Evolutionary conservation across 2,797 vertebrate genomes (phyloP), one percentile per base, ranked within the genome.

Genomic region (Pseudochaenichthys georgianus): DNA sequence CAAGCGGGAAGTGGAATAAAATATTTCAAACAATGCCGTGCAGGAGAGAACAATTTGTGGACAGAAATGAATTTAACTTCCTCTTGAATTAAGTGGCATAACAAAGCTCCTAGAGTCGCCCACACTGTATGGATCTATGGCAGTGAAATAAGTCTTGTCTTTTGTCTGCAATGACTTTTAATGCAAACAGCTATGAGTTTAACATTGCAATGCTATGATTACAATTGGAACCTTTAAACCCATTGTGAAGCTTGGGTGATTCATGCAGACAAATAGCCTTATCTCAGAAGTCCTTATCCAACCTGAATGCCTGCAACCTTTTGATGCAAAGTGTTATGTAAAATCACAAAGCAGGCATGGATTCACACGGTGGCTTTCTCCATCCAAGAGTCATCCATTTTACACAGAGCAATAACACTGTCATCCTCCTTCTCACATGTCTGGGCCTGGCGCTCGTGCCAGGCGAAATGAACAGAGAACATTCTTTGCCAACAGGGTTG

Each of bases 401-500:
- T 57, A 61, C 55, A 19, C 63, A 15, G 28, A 80, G 82, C 64
- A 81, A 83, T 81, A 73, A 70, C 31, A 45, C 47, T 57, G 78
- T 77, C 59, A 17, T 66, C 63, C 10, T 65, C 75, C 59, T 53
- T 38, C 55, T 78, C 59, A 63, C 78, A 75, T 81, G 63, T 83
- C 52, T 3, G 67, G 34, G 19, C 55, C n/a, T 42, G 5, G 31
- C 54, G 70, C 3, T 7, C 17, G 3, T 46, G 75, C 73, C 58
- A n/a, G 70, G 64, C 68, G 7, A 65, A 79, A 66, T 47, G 43
- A 88, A 81, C 47, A 69, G 51, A 75, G 77, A 91, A 80, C 59
- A 3, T 82, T 72, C 69, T 47, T 82, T 57, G 87, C 91, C 86
- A 73, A 81, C 81, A 90, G 90, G 79, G 73, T 74, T 82, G 81